These are phyloP conservation scores for Megalonaias nervosa DNA, from an alignment of 1,140 invertebrate genomes.

Conservation along the genomic window DNA sequence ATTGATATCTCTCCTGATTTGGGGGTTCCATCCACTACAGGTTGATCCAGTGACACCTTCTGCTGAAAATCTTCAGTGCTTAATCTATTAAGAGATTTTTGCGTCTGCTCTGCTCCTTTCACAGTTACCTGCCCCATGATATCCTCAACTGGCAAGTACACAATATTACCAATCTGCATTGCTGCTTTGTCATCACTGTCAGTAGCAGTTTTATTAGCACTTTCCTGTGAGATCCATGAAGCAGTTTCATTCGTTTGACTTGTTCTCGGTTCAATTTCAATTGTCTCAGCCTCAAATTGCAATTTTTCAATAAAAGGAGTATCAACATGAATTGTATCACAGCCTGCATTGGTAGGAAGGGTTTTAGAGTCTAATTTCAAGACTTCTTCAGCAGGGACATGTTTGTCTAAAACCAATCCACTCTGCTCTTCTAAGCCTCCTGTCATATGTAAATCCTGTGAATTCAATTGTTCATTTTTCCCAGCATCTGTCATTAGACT, in stretches of 20 bases:
- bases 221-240: background rate
- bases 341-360: background rate
- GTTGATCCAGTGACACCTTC: constrained; percentile 30
- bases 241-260: constrained; percentile 1
- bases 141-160: constrained; percentile 50
- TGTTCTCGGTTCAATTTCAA: background rate
- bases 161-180: constrained; percentile 45
- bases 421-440: too few species aligned
- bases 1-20: constrained; percentile 11
- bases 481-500: background rate
- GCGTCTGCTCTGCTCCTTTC: constrained; percentile 31
- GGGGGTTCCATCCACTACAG: constrained; percentile 5
- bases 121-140: constrained; percentile 39
- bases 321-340: constrained; percentile 5
- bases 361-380: background rate
- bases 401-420: too few species aligned
- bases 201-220: constrained; percentile 7
- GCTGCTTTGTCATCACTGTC: constrained; percentile 29
- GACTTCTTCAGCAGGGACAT: background rate
- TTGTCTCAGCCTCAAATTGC: background rate
- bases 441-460: too few species aligned
- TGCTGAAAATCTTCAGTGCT: constrained; percentile 42
- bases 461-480: too few species aligned
- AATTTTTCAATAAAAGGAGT: constrained; percentile 13
- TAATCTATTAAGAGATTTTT: constrained; percentile 33